These are phyloP conservation scores for Antheraea assamensis DNA, from an alignment of 2,888 invertebrate species.

Conservation along the genomic window DNA sequence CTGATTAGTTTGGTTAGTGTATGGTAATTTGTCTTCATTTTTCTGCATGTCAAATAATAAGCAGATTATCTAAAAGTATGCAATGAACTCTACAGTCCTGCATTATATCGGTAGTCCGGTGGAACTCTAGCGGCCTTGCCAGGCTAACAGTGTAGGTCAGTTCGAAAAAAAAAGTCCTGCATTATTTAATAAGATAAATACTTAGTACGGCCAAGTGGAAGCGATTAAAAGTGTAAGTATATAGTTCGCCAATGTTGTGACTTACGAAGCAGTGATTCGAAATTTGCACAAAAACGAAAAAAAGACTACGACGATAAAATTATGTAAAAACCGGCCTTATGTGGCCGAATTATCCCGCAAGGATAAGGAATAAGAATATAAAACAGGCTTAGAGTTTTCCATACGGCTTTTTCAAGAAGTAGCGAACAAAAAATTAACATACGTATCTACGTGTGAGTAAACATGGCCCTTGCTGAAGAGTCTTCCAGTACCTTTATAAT, in stretches of 20 bases:
- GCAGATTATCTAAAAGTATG: background rate
- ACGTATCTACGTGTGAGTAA: slow-evolving; percentile 66
- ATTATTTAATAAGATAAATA: background rate
- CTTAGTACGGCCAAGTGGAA: background rate
- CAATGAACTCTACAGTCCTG: background rate
- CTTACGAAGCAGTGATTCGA: slow-evolving; percentile 53
- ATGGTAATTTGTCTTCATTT: background rate
- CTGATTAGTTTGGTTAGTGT: background rate
- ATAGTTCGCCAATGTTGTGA: slow-evolving; percentile 48
- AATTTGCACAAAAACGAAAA: slow-evolving; percentile 54
- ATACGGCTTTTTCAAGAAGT: slow-evolving; percentile 72
- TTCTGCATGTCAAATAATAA: background rate
- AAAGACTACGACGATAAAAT: slow-evolving; percentile 69
- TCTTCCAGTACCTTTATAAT: slow-evolving; percentile 75
- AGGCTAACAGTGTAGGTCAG: no score
- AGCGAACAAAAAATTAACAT: slow-evolving; percentile 75
- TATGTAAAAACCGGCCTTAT: slow-evolving; percentile 80
- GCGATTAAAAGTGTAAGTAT: background rate
- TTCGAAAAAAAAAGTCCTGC: no score
- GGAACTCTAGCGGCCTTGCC: no score
- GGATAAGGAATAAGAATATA: slow-evolving; percentile 79
- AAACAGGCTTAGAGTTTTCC: slow-evolving; percentile 78
- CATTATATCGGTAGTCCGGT: no score
- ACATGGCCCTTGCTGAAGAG: slow-evolving; percentile 66
- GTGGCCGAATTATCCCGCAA: slow-evolving; percentile 77